A percentile compares a stretch with the other conserved stretches of the same genome.
These are phyloP conservation scores for Metaphire vulgaris DNA, from an alignment of 1,140 invertebrate species.

Conservation along the genomic window DNA sequence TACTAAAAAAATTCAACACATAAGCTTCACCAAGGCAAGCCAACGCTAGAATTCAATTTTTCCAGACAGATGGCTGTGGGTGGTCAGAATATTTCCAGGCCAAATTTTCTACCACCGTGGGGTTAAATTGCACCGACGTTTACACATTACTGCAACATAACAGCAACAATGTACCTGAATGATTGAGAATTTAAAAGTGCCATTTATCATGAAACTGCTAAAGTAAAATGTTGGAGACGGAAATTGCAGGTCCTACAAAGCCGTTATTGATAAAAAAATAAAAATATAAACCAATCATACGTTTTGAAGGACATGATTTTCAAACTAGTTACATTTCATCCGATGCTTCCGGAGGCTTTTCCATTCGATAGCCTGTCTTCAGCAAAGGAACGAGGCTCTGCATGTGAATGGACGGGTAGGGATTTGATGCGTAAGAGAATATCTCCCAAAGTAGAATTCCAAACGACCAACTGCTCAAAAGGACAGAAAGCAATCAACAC, in stretches of 20 bases:
- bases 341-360: background rate
- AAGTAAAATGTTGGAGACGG: background rate
- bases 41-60: too few relatives aligned
- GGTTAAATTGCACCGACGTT: too few relatives aligned
- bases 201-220: background rate
- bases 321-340: conserved; percentile 26
- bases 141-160: background rate
- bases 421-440: conserved; percentile 49
- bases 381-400: conserved; percentile 56
- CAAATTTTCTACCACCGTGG: too few relatives aligned
- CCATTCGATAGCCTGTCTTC: conserved; percentile 1
- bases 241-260: background rate
- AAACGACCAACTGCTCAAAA: conserved; percentile 40
- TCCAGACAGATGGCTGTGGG: too few relatives aligned
- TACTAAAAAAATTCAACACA: too few relatives aligned
- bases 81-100: too few relatives aligned
- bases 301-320: too few relatives aligned
- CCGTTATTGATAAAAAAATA: too few relatives aligned
- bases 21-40: too few relatives aligned
- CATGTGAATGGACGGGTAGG: conserved; percentile 51
- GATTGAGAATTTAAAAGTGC: background rate
- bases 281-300: too few relatives aligned
- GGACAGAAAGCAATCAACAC: too few relatives aligned
- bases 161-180: background rate
- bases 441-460: conserved; percentile 52